A percentile compares a stretch with the other conserved stretches of the same genome.
These are phyloP conservation scores for Pipa parva DNA, from an alignment of 2,113 vertebrate species.

Conservation along the genomic window DNA sequence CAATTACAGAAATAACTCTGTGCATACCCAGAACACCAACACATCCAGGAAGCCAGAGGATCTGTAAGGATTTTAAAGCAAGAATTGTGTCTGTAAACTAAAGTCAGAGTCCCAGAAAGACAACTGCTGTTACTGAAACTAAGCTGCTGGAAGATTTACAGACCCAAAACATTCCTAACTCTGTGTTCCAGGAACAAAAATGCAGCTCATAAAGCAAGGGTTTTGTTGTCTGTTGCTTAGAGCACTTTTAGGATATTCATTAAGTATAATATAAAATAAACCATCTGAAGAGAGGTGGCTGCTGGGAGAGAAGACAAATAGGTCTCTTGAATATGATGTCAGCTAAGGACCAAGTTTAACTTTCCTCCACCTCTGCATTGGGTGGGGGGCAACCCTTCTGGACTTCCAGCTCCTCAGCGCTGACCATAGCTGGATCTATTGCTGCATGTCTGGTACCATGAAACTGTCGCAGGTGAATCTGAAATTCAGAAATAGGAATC, in stretches of 20 bases:
- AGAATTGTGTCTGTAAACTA: too few species aligned
- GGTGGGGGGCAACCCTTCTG: slow-evolving; percentile 67
- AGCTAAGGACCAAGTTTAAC: slow-evolving; percentile 45
- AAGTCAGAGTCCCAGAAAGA: too few species aligned
- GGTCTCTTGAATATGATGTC: not conserved
- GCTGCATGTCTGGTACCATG: slow-evolving; percentile 88
- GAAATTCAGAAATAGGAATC: not conserved
- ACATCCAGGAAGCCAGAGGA: too few species aligned
- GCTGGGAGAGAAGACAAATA: not conserved
- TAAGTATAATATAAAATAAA: not conserved
- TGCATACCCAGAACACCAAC: too few species aligned
- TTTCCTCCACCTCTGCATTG: slow-evolving; percentile 61
- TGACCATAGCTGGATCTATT: slow-evolving; percentile 89
- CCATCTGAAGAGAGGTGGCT: not conserved
- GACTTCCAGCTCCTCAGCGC: slow-evolving; percentile 84
- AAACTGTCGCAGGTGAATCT: slow-evolving; percentile 95
- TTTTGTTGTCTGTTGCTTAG: not conserved
- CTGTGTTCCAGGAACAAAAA: too few species aligned
- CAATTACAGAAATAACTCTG: too few species aligned
- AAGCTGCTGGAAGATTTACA: too few species aligned
- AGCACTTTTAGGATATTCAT: not conserved
- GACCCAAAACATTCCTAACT: too few species aligned
- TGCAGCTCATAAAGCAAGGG: too few species aligned
- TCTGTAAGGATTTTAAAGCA: too few species aligned
- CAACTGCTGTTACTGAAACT: too few species aligned